Conservation (phyloP, 2,797 vertebrate genomes). For the Leptatherina wallacei region DNA sequence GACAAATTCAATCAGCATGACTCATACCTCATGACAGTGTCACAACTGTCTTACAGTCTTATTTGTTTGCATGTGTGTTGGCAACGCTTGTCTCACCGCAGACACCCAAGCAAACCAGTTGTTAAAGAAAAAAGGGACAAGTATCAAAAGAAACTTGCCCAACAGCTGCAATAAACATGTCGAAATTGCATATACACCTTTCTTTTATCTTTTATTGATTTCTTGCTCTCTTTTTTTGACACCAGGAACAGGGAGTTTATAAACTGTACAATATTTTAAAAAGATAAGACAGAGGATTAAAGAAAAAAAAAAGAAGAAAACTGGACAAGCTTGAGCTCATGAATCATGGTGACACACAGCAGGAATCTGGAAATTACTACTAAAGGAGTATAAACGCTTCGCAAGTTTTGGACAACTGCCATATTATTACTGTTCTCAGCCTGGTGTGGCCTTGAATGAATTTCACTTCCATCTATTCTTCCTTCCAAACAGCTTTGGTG, state of each 20-base stretch:
- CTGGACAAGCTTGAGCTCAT: conserved; percentile 27
- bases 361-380: conserved; percentile 57
- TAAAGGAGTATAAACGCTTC: conserved; percentile 42
- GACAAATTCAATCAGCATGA: conserved; percentile 58
- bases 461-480: conserved; percentile 25
- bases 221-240: not conserved
- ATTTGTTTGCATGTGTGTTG: conserved; percentile 55
- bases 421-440: conserved; percentile 28
- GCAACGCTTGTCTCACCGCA: conserved; percentile 28
- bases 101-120: not conserved
- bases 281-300: conserved; percentile 24
- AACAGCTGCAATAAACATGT: not conserved
- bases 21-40: conserved; percentile 64
- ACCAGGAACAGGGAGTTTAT: not conserved
- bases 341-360: conserved; percentile 55
- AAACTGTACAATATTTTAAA: not conserved
- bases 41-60: conserved; percentile 5
- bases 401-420: conserved; percentile 50
- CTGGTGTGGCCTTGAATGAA: conserved; percentile 41
- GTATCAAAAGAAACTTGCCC: conserved; percentile 9
- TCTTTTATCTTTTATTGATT: not conserved
- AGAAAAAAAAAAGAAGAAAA: not conserved
- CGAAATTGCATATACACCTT: not conserved
- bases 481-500: not conserved
- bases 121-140: not conserved